phyloP scores from a whole-genome alignment of 1,140 invertebrate species.

The Aphaenogaster rudis region DNA sequence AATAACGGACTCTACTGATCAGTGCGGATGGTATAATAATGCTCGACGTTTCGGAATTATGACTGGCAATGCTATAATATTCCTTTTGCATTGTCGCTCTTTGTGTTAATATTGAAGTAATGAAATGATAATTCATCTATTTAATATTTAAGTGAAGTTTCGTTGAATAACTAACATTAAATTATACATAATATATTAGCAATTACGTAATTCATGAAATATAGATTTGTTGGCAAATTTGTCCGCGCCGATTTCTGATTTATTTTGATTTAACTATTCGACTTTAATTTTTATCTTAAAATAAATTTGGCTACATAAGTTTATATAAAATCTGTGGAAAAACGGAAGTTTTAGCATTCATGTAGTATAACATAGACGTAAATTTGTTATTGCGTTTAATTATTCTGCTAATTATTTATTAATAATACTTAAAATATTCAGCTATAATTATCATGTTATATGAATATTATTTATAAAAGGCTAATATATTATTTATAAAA shows the following conservation, averaged over 20 bases:
- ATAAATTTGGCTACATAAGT: not conserved
- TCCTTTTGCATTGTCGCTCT: constrained; percentile 12
- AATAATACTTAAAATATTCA: not conserved
- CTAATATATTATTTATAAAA: not conserved
- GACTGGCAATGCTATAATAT: not conserved
- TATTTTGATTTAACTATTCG: not conserved
- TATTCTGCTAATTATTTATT: not conserved
- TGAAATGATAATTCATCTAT: constrained; percentile 18
- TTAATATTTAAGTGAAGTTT: constrained; percentile 39
- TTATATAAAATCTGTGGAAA: not conserved
- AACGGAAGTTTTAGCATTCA: not conserved
- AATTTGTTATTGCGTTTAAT: not conserved
- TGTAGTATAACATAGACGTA: not conserved
- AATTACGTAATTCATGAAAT: not conserved
- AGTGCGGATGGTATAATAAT: constrained; percentile 17
- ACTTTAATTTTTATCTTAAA: not conserved
- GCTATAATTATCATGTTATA: not conserved
- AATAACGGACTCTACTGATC: constrained; percentile 28
- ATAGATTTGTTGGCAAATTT: not conserved
- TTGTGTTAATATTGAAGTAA: constrained; percentile 32
- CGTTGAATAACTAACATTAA: not conserved
- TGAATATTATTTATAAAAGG: not conserved
- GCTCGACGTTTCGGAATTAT: constrained; percentile 25
- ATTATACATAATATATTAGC: not conserved
- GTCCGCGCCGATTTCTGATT: not conserved